Evolutionary conservation across 2,888 invertebrate genomes (phyloP).

Genomic region (Doris montereyensis): DNA sequence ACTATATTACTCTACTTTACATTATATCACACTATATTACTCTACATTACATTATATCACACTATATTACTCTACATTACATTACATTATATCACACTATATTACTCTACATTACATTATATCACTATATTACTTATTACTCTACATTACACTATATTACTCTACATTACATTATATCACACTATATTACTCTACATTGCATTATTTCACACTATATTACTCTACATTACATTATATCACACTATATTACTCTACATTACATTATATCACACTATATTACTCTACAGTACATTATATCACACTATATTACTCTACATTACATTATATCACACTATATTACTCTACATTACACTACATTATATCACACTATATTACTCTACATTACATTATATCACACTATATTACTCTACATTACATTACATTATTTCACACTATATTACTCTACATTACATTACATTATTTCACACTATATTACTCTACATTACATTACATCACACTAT

Average conservation of each 20-base stretch:
- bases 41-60: not conserved
- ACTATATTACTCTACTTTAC: not conserved
- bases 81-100: not conserved
- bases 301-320: not conserved
- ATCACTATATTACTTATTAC: not conserved
- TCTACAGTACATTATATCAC: not conserved
- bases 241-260: not conserved
- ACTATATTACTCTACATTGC: not conserved
- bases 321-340: not conserved
- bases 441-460: not conserved
- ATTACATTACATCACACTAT: too few species aligned
- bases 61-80: not conserved
- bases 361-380: not conserved
- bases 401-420: not conserved
- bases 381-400: constrained; percentile 5
- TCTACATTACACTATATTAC: not conserved
- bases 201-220: too few species aligned
- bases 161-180: not conserved
- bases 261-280: not conserved
- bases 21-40: not conserved
- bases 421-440: not conserved
- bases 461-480: too few species aligned
- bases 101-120: not conserved
- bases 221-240: too few species aligned
- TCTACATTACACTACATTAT: not conserved